These are phyloP conservation scores for Basileuterus tristriatus DNA, from an alignment of 2,797 vertebrate species.

Conservation along the genomic window DNA sequence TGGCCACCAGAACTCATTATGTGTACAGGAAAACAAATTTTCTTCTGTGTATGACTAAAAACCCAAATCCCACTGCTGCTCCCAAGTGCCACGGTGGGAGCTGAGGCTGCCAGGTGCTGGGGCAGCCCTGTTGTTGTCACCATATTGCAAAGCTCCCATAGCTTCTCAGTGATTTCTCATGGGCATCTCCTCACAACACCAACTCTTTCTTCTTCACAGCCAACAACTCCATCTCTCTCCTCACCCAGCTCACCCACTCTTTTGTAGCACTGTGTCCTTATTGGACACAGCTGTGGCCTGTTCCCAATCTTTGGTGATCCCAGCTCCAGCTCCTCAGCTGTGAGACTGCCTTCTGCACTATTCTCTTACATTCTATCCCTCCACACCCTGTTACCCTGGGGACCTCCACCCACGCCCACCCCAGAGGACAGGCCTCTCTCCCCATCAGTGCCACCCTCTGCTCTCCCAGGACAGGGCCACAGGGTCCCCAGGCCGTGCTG, in stretches of 20 bases:
- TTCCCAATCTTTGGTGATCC: too few relatives aligned
- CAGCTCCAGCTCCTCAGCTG: too few relatives aligned
- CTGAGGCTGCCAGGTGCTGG: background rate
- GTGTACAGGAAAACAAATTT: background rate
- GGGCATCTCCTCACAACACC: too few relatives aligned
- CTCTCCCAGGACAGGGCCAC: background rate
- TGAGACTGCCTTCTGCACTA: too few relatives aligned
- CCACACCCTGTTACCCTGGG: rapidly evolving
- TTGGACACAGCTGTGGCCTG: too few relatives aligned
- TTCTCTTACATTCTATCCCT: too few relatives aligned
- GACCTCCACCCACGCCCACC: background rate
- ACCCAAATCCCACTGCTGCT: background rate
- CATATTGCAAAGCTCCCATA: too few relatives aligned
- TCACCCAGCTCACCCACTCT: too few relatives aligned
- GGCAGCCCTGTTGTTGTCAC: background rate
- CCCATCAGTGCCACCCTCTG: background rate
- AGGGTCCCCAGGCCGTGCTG: background rate
- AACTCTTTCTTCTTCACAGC: too few relatives aligned
- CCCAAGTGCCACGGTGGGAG: background rate
- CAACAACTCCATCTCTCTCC: too few relatives aligned
- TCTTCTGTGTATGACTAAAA: background rate
- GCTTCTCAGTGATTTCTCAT: too few relatives aligned
- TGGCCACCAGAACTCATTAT: background rate
- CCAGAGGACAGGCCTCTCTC: background rate
- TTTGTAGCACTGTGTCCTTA: too few relatives aligned